Evolutionary conservation across 2,888 invertebrate genomes (phyloP).

Genomic region (Tortricodes alternella): DNA sequence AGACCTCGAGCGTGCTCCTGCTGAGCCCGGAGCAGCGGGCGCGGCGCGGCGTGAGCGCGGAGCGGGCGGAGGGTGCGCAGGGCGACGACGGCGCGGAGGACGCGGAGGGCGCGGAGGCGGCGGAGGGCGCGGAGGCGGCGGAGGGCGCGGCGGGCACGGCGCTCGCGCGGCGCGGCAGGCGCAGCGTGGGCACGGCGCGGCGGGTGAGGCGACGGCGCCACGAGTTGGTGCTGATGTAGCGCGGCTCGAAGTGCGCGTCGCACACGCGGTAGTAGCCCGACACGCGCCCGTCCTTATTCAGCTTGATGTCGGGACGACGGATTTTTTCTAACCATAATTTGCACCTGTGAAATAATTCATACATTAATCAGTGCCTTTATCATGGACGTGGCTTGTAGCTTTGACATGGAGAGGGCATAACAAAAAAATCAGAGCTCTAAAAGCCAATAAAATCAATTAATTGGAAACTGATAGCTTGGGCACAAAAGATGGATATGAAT

Average conservation of each 20-base stretch:
- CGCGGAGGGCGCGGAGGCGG: neutral
- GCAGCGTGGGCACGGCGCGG: neutral
- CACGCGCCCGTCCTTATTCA: neutral
- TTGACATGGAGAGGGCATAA: too few species aligned
- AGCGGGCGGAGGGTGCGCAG: neutral
- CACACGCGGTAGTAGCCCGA: conserved; percentile 25
- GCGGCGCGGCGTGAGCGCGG: neutral
- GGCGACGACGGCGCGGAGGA: neutral
- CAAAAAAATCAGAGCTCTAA: too few species aligned
- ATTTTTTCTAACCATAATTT: conserved; percentile 14
- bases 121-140: neutral
- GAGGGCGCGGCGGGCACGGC: neutral
- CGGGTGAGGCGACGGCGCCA: conserved; percentile 6
- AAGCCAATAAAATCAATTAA: too few species aligned
- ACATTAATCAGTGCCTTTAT: neutral
- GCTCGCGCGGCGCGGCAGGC: neutral
- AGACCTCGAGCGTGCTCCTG: conserved; percentile 6
- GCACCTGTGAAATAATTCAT: neutral
- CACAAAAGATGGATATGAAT: too few species aligned
- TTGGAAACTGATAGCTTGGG: too few species aligned
- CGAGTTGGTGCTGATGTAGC: neutral
- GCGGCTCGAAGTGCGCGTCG: conserved; percentile 12
- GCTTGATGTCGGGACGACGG: conserved; percentile 5
- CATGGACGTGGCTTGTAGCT: too few species aligned
- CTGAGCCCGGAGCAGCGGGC: neutral